Evolutionary conservation across 2,888 invertebrate species (phyloP).

Genomic region (Cantharis rufa): DNA sequence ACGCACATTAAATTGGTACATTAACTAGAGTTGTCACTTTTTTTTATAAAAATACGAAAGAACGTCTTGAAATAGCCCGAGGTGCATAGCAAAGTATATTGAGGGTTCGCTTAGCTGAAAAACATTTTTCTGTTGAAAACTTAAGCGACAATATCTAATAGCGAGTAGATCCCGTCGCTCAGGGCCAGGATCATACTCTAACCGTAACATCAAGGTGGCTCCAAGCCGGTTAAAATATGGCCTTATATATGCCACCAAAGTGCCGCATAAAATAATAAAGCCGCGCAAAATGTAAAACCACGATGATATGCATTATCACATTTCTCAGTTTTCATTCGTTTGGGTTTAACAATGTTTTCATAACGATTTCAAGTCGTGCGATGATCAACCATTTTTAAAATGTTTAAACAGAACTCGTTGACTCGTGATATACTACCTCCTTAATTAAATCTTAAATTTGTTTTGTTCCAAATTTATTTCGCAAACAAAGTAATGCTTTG

Average conservation of each 20-base stretch:
- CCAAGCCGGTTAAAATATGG: constrained; percentile 46
- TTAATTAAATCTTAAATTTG: constrained; percentile 16
- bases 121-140: constrained; percentile 48
- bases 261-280: constrained; percentile 48
- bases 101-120: constrained; percentile 44
- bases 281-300: constrained; percentile 37
- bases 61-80: constrained; percentile 38
- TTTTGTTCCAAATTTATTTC: constrained; percentile 11
- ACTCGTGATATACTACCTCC: constrained; percentile 7
- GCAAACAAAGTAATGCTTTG: neutral
- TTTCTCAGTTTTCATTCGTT: constrained; percentile 27
- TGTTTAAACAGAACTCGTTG: constrained; percentile 3
- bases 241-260: constrained; percentile 45
- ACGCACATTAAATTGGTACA: constrained; percentile 15
- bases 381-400: constrained; percentile 9
- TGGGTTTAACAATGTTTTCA: constrained; percentile 14
- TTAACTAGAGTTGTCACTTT: constrained; percentile 12
- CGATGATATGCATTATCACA: constrained; percentile 30
- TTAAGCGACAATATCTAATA: constrained; percentile 47
- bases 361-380: constrained; percentile 8
- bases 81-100: constrained; percentile 44
- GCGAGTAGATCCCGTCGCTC: constrained; percentile 42
- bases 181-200: constrained; percentile 41
- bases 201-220: constrained; percentile 45
- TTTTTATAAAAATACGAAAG: constrained; percentile 43